Conservation (phyloP, 2,113 vertebrate genomes). For the Vulpes lagopus region DNA sequence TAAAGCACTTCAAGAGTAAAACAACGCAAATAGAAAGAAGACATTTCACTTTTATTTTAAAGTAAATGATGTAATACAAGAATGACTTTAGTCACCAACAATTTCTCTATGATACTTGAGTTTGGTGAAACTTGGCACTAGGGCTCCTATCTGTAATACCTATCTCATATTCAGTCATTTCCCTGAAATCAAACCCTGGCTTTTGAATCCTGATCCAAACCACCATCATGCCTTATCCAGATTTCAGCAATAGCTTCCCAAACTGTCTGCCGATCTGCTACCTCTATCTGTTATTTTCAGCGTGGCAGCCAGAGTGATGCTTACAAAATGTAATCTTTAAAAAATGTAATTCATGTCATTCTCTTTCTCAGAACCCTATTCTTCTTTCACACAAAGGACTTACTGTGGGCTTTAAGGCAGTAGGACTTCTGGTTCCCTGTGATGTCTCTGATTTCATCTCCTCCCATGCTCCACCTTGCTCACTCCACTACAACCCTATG, state of each 20-base stretch:
- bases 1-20: neutral
- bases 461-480: neutral
- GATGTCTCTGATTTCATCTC: neutral
- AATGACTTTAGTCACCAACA: neutral
- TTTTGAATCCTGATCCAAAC: neutral
- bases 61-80: too few relatives aligned
- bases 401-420: too few relatives aligned
- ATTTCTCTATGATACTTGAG: neutral
- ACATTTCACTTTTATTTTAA: neutral
- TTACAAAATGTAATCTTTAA: neutral
- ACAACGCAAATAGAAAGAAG: neutral
- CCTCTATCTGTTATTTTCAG: neutral
- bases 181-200: neutral
- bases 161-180: neutral
- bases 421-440: neutral
- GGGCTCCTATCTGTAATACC: neutral
- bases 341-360: neutral
- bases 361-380: neutral
- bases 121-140: neutral
- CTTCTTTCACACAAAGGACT: neutral
- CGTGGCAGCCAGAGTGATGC: neutral
- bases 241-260: neutral
- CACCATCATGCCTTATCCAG: neutral
- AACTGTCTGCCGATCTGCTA: too few relatives aligned
- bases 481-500: accelerated